phyloP scores from a whole-genome alignment of 64 coral and sea anemone species.

The Stichodactyla helianthus region DNA sequence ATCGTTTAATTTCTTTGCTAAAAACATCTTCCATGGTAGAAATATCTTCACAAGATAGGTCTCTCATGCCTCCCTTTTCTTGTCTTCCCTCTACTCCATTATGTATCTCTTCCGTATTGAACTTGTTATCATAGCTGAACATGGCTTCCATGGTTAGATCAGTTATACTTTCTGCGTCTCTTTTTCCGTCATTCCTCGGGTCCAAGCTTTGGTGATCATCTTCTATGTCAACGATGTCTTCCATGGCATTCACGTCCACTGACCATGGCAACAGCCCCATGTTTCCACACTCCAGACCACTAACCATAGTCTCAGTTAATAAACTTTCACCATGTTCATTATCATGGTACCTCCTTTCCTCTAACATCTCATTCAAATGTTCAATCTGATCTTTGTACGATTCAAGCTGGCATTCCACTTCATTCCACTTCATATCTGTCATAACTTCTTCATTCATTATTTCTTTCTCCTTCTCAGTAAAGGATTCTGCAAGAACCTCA shows the following conservation, averaged over 20 bases:
- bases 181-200: not conserved
- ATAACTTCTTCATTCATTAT: slow-evolving; percentile 29
- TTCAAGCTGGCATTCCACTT: slow-evolving; percentile 31
- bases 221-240: slow-evolving; percentile 23
- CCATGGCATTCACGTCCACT: slow-evolving; percentile 1
- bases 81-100: not conserved
- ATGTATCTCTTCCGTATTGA: not conserved
- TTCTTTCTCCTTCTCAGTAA: slow-evolving; percentile 1
- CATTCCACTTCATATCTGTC: slow-evolving; percentile 43
- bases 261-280: not conserved
- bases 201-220: not conserved
- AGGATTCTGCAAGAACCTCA: not conserved
- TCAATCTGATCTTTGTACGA: slow-evolving; percentile 42
- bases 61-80: not conserved
- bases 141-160: not conserved
- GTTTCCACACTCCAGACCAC: not conserved
- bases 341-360: not conserved
- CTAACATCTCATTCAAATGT: not conserved
- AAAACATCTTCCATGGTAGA: not conserved
- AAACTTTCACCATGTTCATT: not conserved
- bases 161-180: slow-evolving; percentile 41
- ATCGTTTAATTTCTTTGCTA: not conserved
- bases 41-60: not conserved
- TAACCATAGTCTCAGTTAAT: not conserved
- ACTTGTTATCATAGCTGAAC: not conserved